Conservation (phyloP, 2,888 invertebrate genomes). For the Noctua janthe region DNA sequence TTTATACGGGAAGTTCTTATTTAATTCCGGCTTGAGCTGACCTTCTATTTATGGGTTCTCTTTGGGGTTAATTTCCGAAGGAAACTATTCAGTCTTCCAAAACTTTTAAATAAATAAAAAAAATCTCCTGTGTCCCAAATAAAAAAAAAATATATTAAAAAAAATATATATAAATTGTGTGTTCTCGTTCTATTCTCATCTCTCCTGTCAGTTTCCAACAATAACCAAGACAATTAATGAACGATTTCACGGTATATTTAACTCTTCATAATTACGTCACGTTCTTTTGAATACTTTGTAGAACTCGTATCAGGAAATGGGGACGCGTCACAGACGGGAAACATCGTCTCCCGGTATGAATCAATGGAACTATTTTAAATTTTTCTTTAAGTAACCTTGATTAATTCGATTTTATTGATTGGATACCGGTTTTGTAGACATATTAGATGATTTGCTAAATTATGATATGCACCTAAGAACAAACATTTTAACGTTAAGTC, state of each 20-base stretch:
- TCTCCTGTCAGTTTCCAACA: constrained; percentile 18
- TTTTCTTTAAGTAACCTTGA: constrained; percentile 10
- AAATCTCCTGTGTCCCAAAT: too few relatives aligned
- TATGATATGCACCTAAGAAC: not conserved
- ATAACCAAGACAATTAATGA: constrained; percentile 38
- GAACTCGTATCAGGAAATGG: constrained; percentile 50
- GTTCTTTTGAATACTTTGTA: constrained; percentile 42
- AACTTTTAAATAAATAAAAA: not conserved
- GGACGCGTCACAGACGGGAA: constrained; percentile 60
- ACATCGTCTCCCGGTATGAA: constrained; percentile 56
- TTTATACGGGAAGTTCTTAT: not conserved
- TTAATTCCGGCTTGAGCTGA: not conserved
- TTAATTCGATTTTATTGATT: not conserved
- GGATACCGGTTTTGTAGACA: not conserved
- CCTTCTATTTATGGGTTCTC: not conserved
- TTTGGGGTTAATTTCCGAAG: not conserved
- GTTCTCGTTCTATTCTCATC: not conserved
- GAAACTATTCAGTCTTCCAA: not conserved
- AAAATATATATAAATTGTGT: not conserved
- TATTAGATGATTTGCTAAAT: not conserved
- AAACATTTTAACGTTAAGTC: not conserved
- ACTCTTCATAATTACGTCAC: constrained; percentile 49
- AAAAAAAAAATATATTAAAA: not conserved
- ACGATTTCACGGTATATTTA: constrained; percentile 55
- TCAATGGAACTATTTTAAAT: constrained; percentile 49